These are phyloP conservation scores for Pandemis cinnamomeana DNA, from an alignment of 2,888 invertebrate species.

Conservation along the genomic window DNA sequence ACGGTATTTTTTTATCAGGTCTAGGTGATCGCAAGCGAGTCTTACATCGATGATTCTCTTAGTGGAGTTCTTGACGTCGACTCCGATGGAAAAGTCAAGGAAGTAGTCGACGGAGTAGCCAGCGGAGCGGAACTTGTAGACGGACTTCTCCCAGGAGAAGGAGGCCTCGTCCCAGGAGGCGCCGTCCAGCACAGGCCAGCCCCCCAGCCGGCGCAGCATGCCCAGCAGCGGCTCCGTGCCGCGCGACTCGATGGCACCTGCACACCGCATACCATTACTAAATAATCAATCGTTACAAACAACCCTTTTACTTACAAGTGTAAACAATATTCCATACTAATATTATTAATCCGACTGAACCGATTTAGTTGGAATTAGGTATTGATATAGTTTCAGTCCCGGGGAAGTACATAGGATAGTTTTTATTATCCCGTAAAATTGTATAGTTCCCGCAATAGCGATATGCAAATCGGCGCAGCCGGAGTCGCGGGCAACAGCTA, in stretches of 20 bases:
- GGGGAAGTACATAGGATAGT: too few relatives aligned
- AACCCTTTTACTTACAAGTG: too few relatives aligned
- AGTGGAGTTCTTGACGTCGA: conserved; percentile 95
- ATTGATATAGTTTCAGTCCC: too few relatives aligned
- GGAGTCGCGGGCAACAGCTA: too few relatives aligned
- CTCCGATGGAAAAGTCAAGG: conserved; percentile 94
- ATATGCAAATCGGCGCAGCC: too few relatives aligned
- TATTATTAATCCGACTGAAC: too few relatives aligned
- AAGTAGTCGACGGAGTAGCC: conserved; percentile 96
- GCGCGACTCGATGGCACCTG: conserved; percentile 92
- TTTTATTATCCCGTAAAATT: too few relatives aligned
- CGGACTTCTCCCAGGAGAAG: conserved; percentile 93
- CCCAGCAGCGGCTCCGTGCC: conserved; percentile 89
- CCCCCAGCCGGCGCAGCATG: conserved; percentile 91
- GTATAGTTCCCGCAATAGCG: too few relatives aligned
- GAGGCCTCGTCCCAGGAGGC: conserved; percentile 87
- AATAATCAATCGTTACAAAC: neutral
- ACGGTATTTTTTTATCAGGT: neutral
- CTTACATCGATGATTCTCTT: conserved; percentile 93
- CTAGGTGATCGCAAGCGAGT: conserved; percentile 35
- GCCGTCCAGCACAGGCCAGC: conserved; percentile 96
- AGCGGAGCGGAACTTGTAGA: conserved; percentile 90
- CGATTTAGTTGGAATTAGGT: too few relatives aligned
- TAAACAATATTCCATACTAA: too few relatives aligned
- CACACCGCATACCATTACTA: conserved; percentile 40